A percentile compares a stretch with the other conserved stretches of the same genome.
Evolutionary conservation across 2,888 invertebrate genomes (phyloP).

Genomic region (Catonia carolina): DNA sequence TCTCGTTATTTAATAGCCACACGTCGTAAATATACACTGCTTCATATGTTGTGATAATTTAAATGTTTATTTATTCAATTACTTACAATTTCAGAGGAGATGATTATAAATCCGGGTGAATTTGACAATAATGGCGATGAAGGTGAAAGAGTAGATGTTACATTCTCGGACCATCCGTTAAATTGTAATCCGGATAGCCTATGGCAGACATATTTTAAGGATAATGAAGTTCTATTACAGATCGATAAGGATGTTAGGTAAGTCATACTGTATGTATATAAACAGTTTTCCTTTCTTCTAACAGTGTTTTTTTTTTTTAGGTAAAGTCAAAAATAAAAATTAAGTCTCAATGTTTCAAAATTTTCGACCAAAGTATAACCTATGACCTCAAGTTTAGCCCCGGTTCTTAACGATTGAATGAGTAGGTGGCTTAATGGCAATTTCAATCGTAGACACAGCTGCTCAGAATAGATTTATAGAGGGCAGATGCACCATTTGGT

Average conservation of each 20-base stretch:
- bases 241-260: slow-evolving; percentile 94
- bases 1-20: no score
- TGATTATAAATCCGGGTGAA: slow-evolving; percentile 75
- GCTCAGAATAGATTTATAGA: no score
- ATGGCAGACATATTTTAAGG: slow-evolving; percentile 94
- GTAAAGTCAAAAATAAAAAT: background rate
- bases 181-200: slow-evolving; percentile 92
- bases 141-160: slow-evolving; percentile 51
- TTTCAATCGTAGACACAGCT: no score
- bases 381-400: no score
- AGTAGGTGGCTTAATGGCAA: no score
- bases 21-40: no score
- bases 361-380: no score
- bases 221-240: slow-evolving; percentile 94
- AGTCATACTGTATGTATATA: slow-evolving; percentile 19
- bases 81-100: slow-evolving; percentile 78
- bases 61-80: no score
- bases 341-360: background rate
- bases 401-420: no score
- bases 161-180: slow-evolving; percentile 76
- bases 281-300: background rate
- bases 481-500: no score
- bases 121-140: slow-evolving; percentile 45
- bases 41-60: no score
- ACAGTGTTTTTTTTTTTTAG: background rate